phyloP scores from a whole-genome alignment of 2,113 vertebrate species.

The Pseudolaguvia tuberculata region DNA sequence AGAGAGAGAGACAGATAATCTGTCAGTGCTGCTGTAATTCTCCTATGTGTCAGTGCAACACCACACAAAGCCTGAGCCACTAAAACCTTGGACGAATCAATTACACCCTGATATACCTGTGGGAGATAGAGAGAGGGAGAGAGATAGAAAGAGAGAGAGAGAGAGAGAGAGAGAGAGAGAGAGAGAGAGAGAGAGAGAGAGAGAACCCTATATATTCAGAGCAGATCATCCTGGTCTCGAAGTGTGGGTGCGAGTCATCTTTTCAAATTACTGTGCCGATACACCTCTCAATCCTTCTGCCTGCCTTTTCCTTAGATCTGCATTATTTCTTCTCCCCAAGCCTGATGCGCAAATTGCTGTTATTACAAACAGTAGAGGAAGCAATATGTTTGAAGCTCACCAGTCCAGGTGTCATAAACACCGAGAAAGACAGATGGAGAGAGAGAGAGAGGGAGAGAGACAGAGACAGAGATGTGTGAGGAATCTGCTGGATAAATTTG shows the following conservation, averaged over 20 bases:
- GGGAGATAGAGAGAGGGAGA: constrained; percentile 2
- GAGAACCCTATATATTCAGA: constrained; percentile 35
- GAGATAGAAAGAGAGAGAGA: not conserved
- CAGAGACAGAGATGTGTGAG: constrained; percentile 12
- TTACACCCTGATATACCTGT: constrained; percentile 40
- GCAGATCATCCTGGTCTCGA: not conserved
- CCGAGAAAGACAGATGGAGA: not conserved
- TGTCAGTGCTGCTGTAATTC: constrained; percentile 36
- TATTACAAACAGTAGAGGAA: constrained; percentile 46
- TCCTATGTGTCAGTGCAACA: constrained; percentile 32
- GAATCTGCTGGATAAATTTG: constrained; percentile 25
- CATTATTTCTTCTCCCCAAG: constrained; percentile 48
- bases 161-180: constrained; percentile 1
- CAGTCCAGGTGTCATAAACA: constrained; percentile 46
- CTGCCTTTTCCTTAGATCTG: constrained; percentile 49
- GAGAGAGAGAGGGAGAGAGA: constrained; percentile 19
- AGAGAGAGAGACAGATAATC: constrained; percentile 20
- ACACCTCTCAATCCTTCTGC: constrained; percentile 48
- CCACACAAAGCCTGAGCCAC: constrained; percentile 36
- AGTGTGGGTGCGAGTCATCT: constrained; percentile 39
- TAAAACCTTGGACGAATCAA: constrained; percentile 43
- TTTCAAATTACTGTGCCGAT: constrained; percentile 49
- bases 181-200: not conserved
- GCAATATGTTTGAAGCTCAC: constrained; percentile 43
- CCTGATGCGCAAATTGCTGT: constrained; percentile 42